Percentiles rank a stretch among this genome's conserved stretches.
These are phyloP conservation scores for Catajapyx aquilonaris DNA, from an alignment of 1,140 invertebrate genomes.

Conservation along the genomic window DNA sequence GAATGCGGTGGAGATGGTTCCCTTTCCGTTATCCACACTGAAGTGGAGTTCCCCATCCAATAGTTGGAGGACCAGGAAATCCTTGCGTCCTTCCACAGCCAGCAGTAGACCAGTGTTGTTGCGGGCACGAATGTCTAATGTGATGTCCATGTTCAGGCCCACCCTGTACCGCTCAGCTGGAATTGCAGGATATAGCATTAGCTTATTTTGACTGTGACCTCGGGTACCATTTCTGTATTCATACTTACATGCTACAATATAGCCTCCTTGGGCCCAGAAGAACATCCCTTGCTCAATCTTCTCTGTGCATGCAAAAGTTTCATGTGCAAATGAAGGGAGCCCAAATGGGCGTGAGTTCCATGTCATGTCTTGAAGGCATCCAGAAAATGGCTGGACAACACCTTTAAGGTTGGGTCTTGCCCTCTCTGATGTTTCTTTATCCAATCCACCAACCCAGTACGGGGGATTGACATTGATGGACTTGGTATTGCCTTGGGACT, in stretches of 20 bases:
- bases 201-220: no score
- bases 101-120: constrained; percentile 58
- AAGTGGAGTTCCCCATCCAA: constrained; percentile 61
- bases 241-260: constrained; percentile 1
- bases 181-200: constrained; percentile 13
- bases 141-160: constrained; percentile 51
- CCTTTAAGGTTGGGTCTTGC: constrained; percentile 25
- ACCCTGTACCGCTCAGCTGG: constrained; percentile 51
- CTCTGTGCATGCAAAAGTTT: constrained; percentile 56
- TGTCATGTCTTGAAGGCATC: constrained; percentile 64
- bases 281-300: constrained; percentile 70
- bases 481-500: constrained; percentile 27
- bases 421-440: no score
- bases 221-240: no score
- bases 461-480: constrained; percentile 42
- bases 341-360: constrained; percentile 42
- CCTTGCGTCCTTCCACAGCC: constrained; percentile 52
- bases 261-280: constrained; percentile 53
- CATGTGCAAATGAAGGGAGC: constrained; percentile 28
- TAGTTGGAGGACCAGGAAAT: constrained; percentile 72
- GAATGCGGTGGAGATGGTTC: constrained; percentile 50
- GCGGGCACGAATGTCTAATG: constrained; percentile 73
- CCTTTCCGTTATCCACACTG: constrained; percentile 63
- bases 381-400: constrained; percentile 46
- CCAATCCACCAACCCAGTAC: constrained; percentile 55